Evolutionary conservation across 30 jellyfish, hydroid and myxozoan species (phyloP), one percentile per base, ranked within the genome.

Genomic region (Chrysaora quinquecirrha): DNA sequence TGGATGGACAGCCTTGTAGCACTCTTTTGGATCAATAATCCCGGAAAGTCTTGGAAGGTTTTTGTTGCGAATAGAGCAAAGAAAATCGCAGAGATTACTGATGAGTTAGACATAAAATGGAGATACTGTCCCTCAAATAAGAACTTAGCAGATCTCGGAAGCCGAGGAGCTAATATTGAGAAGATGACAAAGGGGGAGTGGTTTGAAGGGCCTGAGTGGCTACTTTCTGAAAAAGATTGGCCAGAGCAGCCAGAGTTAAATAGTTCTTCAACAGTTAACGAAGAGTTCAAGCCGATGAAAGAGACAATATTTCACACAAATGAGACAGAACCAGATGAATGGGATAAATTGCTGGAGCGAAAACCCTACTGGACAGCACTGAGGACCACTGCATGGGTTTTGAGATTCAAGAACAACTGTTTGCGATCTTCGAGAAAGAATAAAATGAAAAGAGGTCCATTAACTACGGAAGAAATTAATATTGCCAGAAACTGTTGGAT

Each of bases 1-100:
- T 80, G 90, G 90, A 80, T 80, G 83, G 83, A 80, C 32, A 80
- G 83, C 48, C 29, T 80, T 75, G 82, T 80, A n/a, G 82, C 90
- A 16, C 83, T 80, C 28, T 80, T 31, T 32, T 80, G 90, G 90
- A 80, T 80, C 64, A 30, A 30, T 25, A 80, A 66, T 67, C 76
- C 83, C 34, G 65, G 67, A n/a, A 80, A 80, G 46, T 7, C 83
- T n/a, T 80, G 90, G 90, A 80, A 78, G 30, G 38, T 50, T 7
- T 74, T 74, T 50, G 86, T 50, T 1, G 76, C 86, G 2, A 74
- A 74, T 29, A 74, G 78, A 52, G 86, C 49, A 7, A 21, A 68
- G 48, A 74, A 74, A 54, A 48, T 74, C 20, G 30, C 82, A 43
- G 25, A 78, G 73, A 43, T 22, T 16, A 78, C 81, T 3, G 63